phyloP scores from a whole-genome alignment of 30 jellyfish, hydroid and myxozoan species.

The Haliclystus octoradiatus region DNA sequence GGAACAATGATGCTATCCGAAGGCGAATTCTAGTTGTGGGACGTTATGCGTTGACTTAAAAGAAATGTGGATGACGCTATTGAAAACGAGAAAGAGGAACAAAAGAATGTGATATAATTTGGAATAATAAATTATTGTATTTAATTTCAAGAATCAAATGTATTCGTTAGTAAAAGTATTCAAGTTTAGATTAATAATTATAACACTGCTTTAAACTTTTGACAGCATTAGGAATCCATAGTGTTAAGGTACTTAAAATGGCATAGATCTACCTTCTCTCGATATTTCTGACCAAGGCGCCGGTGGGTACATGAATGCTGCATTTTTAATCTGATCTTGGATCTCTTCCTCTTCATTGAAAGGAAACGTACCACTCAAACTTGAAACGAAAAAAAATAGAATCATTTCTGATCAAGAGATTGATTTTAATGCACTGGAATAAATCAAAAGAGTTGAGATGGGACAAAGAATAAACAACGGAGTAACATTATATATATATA shows the following conservation, averaged over 20 bases:
- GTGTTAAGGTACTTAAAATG: background rate
- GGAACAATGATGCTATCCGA: no score
- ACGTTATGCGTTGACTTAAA: no score
- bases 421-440: no score
- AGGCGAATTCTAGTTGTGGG: no score
- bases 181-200: background rate
- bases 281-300: slow-evolving; percentile 98
- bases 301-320: slow-evolving; percentile 99
- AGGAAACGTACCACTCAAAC: slow-evolving; percentile 98
- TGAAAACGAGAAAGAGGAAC: slow-evolving; percentile 2
- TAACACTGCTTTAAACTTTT: background rate
- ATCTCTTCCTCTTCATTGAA: slow-evolving; percentile 97
- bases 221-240: background rate
- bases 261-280: slow-evolving; percentile 77
- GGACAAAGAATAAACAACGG: no score
- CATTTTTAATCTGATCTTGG: slow-evolving; percentile 93
- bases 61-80: background rate
- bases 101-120: no score
- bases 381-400: slow-evolving; percentile 1
- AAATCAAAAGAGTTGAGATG: no score
- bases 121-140: no score
- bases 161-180: background rate
- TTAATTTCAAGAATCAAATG: background rate
- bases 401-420: no score
- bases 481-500: no score